Evolutionary conservation across 2,113 vertebrate species (phyloP).

Genomic region (Rana temporaria): DNA sequence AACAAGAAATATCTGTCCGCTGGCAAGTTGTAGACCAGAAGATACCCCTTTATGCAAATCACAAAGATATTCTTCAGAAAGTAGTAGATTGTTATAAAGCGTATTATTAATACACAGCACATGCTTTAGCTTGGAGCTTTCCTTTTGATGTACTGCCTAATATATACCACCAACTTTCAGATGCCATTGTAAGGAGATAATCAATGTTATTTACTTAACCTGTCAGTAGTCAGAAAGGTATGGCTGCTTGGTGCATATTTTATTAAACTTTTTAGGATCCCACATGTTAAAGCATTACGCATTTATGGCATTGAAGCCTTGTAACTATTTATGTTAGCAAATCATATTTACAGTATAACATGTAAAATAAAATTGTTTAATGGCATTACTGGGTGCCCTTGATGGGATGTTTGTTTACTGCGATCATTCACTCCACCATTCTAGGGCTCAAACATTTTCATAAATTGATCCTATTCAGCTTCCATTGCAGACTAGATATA

Average conservation of each 20-base stretch:
- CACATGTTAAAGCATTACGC: background rate
- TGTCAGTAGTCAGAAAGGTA: too few relatives aligned
- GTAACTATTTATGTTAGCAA: background rate
- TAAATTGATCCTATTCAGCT: background rate
- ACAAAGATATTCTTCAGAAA: constrained; percentile 78
- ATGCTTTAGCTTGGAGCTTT: background rate
- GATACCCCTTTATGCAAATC: constrained; percentile 72
- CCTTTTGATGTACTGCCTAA: too few relatives aligned
- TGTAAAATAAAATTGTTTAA: background rate
- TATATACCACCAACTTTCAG: too few relatives aligned
- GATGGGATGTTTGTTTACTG: background rate
- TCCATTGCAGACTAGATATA: background rate
- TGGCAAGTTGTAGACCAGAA: constrained; percentile 84
- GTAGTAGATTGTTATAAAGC: constrained; percentile 70
- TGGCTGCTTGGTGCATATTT: too few relatives aligned
- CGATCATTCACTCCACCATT: background rate
- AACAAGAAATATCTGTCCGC: constrained; percentile 64
- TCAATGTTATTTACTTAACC: too few relatives aligned
- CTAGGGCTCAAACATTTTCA: background rate
- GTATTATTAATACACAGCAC: constrained; percentile 71
- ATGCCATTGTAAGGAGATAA: too few relatives aligned
- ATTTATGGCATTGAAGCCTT: background rate
- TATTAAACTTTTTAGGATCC: too few relatives aligned
- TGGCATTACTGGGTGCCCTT: background rate
- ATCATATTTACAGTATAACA: background rate